phyloP scores from a whole-genome alignment of 2,113 vertebrate species.

The Tautogolabrus adspersus region DNA sequence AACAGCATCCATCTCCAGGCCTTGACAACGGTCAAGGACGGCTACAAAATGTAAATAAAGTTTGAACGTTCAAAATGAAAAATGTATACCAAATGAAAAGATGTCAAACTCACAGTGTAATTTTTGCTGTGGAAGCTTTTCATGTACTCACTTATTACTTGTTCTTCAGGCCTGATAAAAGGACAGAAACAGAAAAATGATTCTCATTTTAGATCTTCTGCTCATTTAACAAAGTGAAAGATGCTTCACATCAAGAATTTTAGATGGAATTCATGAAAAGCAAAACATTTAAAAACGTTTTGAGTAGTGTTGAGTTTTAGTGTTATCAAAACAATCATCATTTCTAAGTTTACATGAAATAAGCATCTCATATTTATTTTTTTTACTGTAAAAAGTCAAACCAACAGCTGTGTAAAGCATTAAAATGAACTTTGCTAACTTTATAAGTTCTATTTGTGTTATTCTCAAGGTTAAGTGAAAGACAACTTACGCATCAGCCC shows the following conservation, averaged over 20 bases:
- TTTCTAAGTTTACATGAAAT: no score
- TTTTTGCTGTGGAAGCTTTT: neutral
- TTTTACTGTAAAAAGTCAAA: no score
- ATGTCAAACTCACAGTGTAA: neutral
- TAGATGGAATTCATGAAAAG: neutral
- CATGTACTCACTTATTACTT: neutral
- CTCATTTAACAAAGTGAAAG: neutral
- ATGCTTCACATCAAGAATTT: neutral
- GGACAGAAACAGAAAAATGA: neutral
- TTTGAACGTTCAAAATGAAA: neutral
- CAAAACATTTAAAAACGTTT: neutral
- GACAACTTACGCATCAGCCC: constrained; percentile 65
- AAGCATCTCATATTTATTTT: no score
- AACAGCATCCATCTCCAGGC: constrained; percentile 72
- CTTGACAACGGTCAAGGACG: constrained; percentile 55
- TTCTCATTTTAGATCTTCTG: neutral
- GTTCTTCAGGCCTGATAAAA: neutral
- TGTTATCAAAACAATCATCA: neutral
- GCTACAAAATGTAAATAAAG: neutral
- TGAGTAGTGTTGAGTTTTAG: no score
- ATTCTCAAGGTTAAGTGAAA: neutral
- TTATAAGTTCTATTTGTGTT: no score
- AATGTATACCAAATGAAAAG: neutral
- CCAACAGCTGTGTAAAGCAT: no score
- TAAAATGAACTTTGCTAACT: no score